A percentile compares a stretch with the other conserved stretches of the same genome.
These are phyloP conservation scores for Tipula helvola DNA, from an alignment of 2,888 invertebrate species.

Conservation along the genomic window DNA sequence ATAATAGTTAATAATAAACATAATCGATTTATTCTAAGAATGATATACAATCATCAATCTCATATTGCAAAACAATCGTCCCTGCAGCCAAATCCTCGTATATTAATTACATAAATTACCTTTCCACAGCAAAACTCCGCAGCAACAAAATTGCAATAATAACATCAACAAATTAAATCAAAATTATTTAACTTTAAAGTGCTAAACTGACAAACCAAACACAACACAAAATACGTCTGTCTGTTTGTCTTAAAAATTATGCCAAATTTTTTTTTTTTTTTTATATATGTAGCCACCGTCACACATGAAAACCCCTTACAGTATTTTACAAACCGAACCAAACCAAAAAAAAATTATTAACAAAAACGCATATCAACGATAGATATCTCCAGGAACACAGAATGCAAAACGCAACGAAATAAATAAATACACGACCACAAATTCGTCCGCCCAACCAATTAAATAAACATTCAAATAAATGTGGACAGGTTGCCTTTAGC, in stretches of 20 bases:
- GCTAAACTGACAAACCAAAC: conserved; percentile 8
- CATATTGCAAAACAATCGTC: background rate
- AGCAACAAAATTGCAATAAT: background rate
- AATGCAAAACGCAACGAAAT: background rate
- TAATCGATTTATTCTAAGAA: background rate
- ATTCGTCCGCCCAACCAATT: background rate
- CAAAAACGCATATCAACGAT: background rate
- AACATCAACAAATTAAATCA: conserved; percentile 7
- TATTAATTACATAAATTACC: conserved; percentile 5
- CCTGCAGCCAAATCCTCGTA: background rate
- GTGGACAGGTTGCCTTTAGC: background rate
- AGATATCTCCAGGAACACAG: background rate
- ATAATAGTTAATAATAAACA: background rate
- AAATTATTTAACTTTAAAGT: conserved; percentile 8
- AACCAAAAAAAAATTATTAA: background rate
- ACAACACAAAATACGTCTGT: background rate
- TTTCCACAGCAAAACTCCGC: background rate
- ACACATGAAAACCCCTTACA: background rate
- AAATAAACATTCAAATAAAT: conserved; percentile 9
- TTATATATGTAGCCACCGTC: background rate
- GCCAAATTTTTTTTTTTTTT: background rate
- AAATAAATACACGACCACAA: background rate
- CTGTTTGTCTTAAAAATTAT: conserved; percentile 7
- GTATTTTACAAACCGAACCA: background rate
- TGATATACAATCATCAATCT: background rate